A percentile compares a stretch with the other conserved stretches of the same genome.
These are phyloP conservation scores for Cacoxenus indagator DNA, from an alignment of 2,888 invertebrate genomes.

Conservation along the genomic window DNA sequence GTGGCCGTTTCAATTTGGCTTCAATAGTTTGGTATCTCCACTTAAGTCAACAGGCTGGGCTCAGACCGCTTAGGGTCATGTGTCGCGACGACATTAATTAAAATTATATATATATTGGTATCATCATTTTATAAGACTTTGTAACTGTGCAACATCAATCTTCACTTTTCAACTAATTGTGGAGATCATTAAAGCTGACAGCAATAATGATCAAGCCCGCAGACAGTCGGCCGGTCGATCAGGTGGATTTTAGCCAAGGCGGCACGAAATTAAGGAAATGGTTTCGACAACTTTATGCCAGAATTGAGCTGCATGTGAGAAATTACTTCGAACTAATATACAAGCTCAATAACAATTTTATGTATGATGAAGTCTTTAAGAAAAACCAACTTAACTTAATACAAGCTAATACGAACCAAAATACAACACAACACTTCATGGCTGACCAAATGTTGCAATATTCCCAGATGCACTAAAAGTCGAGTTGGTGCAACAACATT, in stretches of 20 bases:
- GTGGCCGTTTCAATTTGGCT: background rate
- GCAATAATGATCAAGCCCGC: background rate
- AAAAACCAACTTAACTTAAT: no score
- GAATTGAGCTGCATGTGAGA: background rate
- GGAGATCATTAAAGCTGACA: slow-evolving; percentile 18
- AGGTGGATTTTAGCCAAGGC: background rate
- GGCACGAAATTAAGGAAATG: slow-evolving; percentile 1
- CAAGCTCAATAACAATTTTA: no score
- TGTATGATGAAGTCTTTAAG: no score
- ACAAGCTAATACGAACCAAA: background rate
- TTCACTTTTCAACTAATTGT: slow-evolving; percentile 19
- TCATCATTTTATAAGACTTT: slow-evolving; percentile 15
- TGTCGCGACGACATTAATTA: slow-evolving; percentile 15
- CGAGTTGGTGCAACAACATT: background rate
- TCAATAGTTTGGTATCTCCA: background rate
- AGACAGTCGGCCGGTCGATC: background rate
- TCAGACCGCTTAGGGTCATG: slow-evolving; percentile 12
- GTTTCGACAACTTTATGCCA: background rate
- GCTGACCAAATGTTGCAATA: slow-evolving; percentile 6
- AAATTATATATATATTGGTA: slow-evolving; percentile 12
- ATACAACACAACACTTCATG: background rate
- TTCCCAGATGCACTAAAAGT: background rate
- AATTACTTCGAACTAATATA: background rate
- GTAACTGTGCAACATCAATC: slow-evolving; percentile 15
- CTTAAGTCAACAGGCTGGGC: background rate